Evolutionary conservation across 2,797 vertebrate species (phyloP), one percentile per base, ranked within the genome.

Genomic region (Chlorospingus flavigularis): DNA sequence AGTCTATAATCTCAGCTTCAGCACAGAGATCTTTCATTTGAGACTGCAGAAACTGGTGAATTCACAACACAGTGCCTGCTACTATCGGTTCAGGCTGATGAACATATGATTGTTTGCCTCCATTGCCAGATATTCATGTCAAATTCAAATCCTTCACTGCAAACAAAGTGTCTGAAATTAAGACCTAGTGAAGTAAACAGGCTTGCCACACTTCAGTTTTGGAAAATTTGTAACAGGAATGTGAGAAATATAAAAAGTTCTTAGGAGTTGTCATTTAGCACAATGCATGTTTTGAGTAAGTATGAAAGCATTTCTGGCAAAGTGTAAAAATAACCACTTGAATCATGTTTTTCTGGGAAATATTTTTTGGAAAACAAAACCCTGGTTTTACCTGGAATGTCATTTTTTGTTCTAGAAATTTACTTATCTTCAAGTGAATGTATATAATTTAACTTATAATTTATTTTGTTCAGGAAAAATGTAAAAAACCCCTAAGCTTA

Each of bases 1-100:
- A 88, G 77, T 79, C 58, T 62, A 78, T 91, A 96, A 96, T 94
- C 81, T 76, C 87, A 92, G 57, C 57, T 95, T 92, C 74, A 95
- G 55, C 75, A 91, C 30, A 94, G 92, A 53, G 51, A 57, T 87
- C 58, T 96, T 97, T 93, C 76, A 54, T 95, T 90, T 88, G 93
- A 75, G 89, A 42, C 68, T 94, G 37, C 42, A 94, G 78, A 92
- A 86, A 53, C 25, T 54, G 45, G 45, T 67, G 88, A 95, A 94
- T 76, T 83, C 82, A 16, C 53, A 95, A 45, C 75, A 90, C 35
- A 71, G 17, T 53, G 23, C n/a, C 80, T 67, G 71, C 30, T 88
- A 24, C 79, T 93, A 55, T 84, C 84, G 92, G 35, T 31, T n/a
- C 23, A 75, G n/a, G 14, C n/a, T 71, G 57, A 96, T 87, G 94